Conservation (phyloP, 2,888 invertebrate genomes). For the Ariolimax columbianus region DNA sequence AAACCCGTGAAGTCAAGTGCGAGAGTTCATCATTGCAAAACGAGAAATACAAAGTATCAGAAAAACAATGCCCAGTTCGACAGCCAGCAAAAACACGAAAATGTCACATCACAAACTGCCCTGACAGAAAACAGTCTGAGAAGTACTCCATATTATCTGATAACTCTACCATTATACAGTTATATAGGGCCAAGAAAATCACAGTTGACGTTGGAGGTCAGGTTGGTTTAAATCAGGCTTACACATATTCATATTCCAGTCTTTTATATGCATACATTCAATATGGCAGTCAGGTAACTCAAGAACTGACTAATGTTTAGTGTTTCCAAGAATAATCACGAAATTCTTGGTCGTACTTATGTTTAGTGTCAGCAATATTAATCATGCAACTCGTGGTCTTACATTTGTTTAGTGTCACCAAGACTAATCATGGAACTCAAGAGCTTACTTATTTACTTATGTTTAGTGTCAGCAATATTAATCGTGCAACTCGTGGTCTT, state of each 20-base stretch:
- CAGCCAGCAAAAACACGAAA: slow-evolving; percentile 59
- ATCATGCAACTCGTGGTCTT: no score
- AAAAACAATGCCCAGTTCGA: slow-evolving; percentile 61
- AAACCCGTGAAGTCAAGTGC: slow-evolving; percentile 92
- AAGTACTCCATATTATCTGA: slow-evolving; percentile 57
- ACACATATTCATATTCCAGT: not conserved
- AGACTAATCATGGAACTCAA: no score
- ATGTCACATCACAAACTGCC: slow-evolving; percentile 67
- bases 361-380: no score
- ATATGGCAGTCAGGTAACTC: no score
- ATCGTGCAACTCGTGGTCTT: no score
- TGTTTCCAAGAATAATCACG: no score
- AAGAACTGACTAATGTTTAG: no score
- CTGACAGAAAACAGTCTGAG: slow-evolving; percentile 34
- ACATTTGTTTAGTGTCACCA: no score
- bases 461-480: no score
- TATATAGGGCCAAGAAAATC: slow-evolving; percentile 63
- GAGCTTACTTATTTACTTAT: no score
- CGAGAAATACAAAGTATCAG: slow-evolving; percentile 60
- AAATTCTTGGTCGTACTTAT: no score
- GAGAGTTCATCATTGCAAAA: slow-evolving; percentile 64
- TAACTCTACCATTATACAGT: slow-evolving; percentile 69
- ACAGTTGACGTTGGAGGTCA: slow-evolving; percentile 64
- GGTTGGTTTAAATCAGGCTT: slow-evolving; percentile 47
- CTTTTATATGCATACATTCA: no score